Evolutionary conservation across 2,113 vertebrate species (phyloP), one percentile per base, ranked within the genome.

Genomic region (Chaetodon trifascialis): DNA sequence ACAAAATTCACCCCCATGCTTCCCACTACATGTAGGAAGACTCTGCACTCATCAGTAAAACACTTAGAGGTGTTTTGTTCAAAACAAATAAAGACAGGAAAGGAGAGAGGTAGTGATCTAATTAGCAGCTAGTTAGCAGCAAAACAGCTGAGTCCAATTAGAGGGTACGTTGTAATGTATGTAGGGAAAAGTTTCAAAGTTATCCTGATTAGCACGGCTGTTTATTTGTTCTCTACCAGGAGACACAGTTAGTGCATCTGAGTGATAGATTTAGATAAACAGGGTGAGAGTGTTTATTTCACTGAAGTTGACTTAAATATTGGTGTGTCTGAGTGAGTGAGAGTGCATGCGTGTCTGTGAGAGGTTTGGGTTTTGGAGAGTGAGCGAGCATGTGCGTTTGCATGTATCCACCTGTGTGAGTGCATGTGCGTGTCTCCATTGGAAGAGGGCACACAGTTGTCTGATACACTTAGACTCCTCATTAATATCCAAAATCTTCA

Each of bases 51-150:
- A 81, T 79, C 74, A 58, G 30, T 36, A 55, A 82, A 86, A 80
- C 56, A 72, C 77, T 86, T 72, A 42, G 44, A 84, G 82, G 65
- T 84, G 84, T 91, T 92, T 93, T 90, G 81, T 90, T 92, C 68
- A 12, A 51, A 70, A 76, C 66, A 90, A 89, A 91, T 86, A 90
- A 94, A 85, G 82, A 83, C 79, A 68, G 65, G 76, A 76, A 81
- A 89, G 76, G 74, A 73, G 54, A 76, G 82, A 79, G 75, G 30
- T 67, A 86, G 84, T 79, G 85, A 92, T 92, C 86, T 93, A 93
- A 95, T 95, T 94, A 95, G 90, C 93, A 89, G 90, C 88, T 95
- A 88, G 91, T 95, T 93, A 93, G 89, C 92, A 91, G 78, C 85
- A 90, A 87, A 89, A 91, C 89, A 89, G 87, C 91, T 92, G 81